These are phyloP conservation scores for Pteruthius melanotis DNA, from an alignment of 2,113 vertebrate species.

Conservation along the genomic window DNA sequence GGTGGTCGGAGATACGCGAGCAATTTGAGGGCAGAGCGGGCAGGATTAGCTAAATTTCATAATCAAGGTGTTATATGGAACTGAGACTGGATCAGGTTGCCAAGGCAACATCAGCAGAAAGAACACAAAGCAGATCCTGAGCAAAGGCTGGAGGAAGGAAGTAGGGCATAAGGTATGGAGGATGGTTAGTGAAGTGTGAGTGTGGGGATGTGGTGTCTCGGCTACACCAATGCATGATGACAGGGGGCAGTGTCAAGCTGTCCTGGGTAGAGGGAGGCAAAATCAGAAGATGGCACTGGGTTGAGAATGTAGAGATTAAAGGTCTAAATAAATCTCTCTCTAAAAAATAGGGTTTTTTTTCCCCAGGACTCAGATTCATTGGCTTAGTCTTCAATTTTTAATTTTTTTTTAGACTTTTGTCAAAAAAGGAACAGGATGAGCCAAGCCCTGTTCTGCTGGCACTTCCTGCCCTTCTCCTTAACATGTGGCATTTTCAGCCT, in stretches of 20 bases:
- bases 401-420: not conserved
- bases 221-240: not conserved
- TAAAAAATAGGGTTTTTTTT: accelerated
- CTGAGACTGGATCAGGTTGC: not conserved
- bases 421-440: not conserved
- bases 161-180: not conserved
- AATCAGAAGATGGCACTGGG: not conserved
- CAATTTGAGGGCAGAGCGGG: not conserved
- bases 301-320: not conserved
- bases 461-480: not conserved
- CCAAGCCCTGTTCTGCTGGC: not conserved
- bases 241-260: not conserved
- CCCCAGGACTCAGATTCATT: not conserved
- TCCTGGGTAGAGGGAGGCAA: not conserved
- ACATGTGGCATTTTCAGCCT: not conserved
- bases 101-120: not conserved
- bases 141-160: not conserved
- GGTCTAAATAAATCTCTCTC: not conserved
- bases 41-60: not conserved
- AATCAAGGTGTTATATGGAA: not conserved
- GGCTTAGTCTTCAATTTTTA: not conserved
- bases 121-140: not conserved
- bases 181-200: not conserved
- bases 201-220: not conserved
- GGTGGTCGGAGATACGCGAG: not conserved